phyloP scores from a whole-genome alignment of 53 echinoderm and acorn worm genomes.

The Echinometra lucunter region DNA sequence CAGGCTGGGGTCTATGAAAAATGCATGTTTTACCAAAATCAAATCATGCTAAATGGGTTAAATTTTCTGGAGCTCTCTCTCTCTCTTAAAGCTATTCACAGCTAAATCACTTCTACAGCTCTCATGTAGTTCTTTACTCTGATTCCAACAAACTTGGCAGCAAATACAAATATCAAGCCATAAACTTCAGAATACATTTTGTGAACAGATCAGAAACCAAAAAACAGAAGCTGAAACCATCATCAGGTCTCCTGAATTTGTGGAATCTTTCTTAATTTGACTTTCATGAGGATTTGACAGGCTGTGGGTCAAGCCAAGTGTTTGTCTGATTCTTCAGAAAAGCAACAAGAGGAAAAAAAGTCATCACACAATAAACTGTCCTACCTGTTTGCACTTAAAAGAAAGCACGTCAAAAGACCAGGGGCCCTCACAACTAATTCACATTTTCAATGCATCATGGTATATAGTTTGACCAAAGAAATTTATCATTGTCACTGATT shows the following conservation, averaged over 20 bases:
- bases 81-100: background rate
- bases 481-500: background rate
- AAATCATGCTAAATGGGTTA: no score
- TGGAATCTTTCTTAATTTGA: constrained; percentile 47
- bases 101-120: no score
- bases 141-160: no score
- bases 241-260: background rate
- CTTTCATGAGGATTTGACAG: constrained; percentile 53
- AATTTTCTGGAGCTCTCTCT: no score
- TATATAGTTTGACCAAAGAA: background rate
- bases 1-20: no score
- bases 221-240: background rate
- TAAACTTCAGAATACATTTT: no score
- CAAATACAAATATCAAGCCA: no score
- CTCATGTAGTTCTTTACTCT: no score
- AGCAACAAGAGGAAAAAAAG: background rate
- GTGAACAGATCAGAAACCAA: background rate
- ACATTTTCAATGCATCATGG: background rate
- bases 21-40: no score
- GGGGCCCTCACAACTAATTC: background rate
- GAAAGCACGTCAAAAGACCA: background rate
- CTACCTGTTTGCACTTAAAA: background rate
- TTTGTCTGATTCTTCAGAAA: background rate
- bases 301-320: background rate
- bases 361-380: background rate